Evolutionary conservation across 2,797 vertebrate species (phyloP).

Genomic region (Acanthis flammea): DNA sequence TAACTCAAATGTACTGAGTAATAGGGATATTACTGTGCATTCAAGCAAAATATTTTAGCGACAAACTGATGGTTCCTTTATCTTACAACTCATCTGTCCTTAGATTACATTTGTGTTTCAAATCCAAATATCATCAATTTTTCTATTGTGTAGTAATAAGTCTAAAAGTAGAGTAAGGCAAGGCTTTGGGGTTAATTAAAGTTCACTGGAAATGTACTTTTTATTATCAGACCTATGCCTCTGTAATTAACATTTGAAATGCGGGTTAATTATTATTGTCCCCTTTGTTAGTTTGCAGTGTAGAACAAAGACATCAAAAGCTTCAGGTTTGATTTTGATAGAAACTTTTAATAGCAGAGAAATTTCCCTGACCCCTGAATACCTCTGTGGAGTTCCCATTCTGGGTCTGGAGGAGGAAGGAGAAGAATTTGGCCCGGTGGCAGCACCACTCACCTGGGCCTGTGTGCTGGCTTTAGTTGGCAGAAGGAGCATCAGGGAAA

Average conservation of each 20-base stretch:
- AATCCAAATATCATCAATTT: not conserved
- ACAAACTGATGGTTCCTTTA: not conserved
- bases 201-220: not conserved
- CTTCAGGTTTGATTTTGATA: not conserved
- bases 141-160: not conserved
- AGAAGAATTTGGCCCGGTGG: not conserved
- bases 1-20: not conserved
- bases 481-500: not conserved
- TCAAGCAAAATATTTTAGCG: not conserved
- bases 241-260: conserved; percentile 22
- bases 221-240: not conserved
- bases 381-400: not conserved
- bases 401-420: not conserved
- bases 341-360: not conserved
- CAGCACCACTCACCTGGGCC: not conserved
- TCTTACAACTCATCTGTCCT: not conserved
- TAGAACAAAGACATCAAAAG: not conserved
- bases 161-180: not conserved
- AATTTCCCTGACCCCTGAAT: not conserved
- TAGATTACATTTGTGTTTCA: not conserved
- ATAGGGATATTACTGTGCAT: not conserved
- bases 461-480: not conserved
- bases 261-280: conserved; percentile 24
- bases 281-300: not conserved
- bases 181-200: conserved; percentile 40